These are phyloP conservation scores for Nymphalis io DNA, from an alignment of 1,140 invertebrate genomes.

Conservation along the genomic window DNA sequence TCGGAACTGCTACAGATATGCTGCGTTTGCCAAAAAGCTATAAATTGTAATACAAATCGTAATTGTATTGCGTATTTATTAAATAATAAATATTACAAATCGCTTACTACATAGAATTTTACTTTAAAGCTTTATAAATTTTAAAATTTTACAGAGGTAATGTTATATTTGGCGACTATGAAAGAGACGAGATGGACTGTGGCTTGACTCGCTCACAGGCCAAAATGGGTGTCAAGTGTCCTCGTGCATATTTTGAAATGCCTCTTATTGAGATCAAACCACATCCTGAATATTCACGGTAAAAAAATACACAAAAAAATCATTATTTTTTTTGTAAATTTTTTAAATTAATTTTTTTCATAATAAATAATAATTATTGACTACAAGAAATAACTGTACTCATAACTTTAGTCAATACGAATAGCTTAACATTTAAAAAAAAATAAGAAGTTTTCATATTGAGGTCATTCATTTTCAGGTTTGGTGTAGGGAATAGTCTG, in stretches of 20 bases:
- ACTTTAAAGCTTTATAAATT: too few relatives aligned
- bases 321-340: too few relatives aligned
- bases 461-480: constrained; percentile 46
- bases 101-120: too few relatives aligned
- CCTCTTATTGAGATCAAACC: constrained; percentile 57
- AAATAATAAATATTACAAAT: too few relatives aligned
- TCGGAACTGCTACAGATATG: constrained; percentile 59
- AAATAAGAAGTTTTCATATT: too few relatives aligned
- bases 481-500: constrained; percentile 66
- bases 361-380: too few relatives aligned
- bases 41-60: constrained; percentile 62
- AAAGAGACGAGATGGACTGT: constrained; percentile 65
- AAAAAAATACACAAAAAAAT: not conserved
- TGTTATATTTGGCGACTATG: constrained; percentile 69
- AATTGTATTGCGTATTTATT: too few relatives aligned
- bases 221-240: constrained; percentile 55
- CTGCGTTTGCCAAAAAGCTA: constrained; percentile 63
- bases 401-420: not conserved
- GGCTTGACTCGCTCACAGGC: constrained; percentile 50
- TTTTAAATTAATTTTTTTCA: too few relatives aligned
- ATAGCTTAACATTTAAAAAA: not conserved
- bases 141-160: constrained; percentile 53
- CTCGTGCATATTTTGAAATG: constrained; percentile 64
- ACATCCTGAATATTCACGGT: constrained; percentile 72
- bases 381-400: too few relatives aligned